Percentiles rank a stretch among this genome's conserved stretches.
Evolutionary conservation across 2,888 invertebrate genomes (phyloP).

Genomic region (Drosophila niveifrons): DNA sequence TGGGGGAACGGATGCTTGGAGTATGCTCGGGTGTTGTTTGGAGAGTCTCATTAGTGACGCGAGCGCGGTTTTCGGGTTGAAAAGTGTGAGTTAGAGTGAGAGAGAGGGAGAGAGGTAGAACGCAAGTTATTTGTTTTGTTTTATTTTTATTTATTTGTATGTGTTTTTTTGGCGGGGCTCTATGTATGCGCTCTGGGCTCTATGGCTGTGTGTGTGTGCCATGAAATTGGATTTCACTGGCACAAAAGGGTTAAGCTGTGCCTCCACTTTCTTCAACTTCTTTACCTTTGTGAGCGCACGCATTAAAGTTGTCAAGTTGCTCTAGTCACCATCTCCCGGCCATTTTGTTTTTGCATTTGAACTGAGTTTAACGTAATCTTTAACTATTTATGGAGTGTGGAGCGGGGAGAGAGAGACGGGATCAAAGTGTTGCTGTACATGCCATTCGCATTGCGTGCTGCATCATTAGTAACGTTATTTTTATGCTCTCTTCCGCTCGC

Average conservation of each 20-base stretch:
- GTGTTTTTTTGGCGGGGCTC: neutral
- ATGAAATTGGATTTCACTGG: constrained; percentile 54
- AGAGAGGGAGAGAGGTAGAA: neutral
- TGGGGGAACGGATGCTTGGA: constrained; percentile 19
- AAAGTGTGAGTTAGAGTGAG: neutral
- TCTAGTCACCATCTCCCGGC: neutral
- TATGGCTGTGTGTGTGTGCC: constrained; percentile 31
- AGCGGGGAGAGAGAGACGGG: neutral
- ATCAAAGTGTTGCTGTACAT: constrained; percentile 9
- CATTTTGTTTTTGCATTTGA: constrained; percentile 5
- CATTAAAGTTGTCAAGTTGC: constrained; percentile 37
- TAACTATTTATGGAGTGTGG: constrained; percentile 23
- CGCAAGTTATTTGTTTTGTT: constrained; percentile 61
- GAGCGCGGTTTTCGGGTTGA: constrained; percentile 46
- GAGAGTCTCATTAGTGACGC: constrained; percentile 76
- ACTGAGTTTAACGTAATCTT: constrained; percentile 30
- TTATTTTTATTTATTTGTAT: constrained; percentile 25
- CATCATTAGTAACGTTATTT: constrained; percentile 76
- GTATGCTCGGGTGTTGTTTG: constrained; percentile 57
- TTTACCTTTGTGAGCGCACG: constrained; percentile 3
- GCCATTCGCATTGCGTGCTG: constrained; percentile 54
- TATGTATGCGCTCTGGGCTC: too few species aligned
- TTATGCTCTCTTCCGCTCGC: constrained; percentile 69
- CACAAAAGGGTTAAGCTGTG: constrained; percentile 36
- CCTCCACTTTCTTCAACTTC: constrained; percentile 1